Conservation (phyloP, 2,113 vertebrate species). For the Colossoma macropomum region DNA sequence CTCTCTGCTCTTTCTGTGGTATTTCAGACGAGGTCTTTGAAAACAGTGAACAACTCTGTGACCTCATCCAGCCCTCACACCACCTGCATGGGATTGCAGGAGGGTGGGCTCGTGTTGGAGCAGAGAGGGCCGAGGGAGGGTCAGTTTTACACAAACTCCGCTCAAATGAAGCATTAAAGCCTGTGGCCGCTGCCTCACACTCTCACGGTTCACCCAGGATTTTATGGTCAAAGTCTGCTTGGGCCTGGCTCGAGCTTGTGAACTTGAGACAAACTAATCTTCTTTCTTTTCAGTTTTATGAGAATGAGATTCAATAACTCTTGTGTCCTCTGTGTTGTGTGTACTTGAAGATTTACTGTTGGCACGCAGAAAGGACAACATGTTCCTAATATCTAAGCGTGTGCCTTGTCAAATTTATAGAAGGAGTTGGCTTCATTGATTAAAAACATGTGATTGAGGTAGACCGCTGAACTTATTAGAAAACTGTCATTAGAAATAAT, state of each 20-base stretch:
- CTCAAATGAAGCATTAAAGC: constrained; percentile 36
- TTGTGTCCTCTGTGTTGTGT: neutral
- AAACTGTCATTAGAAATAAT: too few species aligned
- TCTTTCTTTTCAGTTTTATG: neutral
- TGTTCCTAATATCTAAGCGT: neutral
- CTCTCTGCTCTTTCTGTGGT: constrained; percentile 49
- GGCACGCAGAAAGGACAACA: neutral
- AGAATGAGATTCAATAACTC: neutral
- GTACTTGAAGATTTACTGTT: neutral
- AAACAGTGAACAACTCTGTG: constrained; percentile 67
- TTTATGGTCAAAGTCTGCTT: constrained; percentile 2
- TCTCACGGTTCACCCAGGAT: constrained; percentile 16
- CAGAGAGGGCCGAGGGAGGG: constrained; percentile 6
- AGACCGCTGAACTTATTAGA: neutral
- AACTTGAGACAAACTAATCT: neutral
- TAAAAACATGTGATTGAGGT: neutral
- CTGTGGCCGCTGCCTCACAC: constrained; percentile 1
- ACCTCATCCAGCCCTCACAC: constrained; percentile 19
- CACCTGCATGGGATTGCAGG: constrained; percentile 27
- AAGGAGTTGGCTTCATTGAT: neutral
- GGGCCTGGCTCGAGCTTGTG: neutral
- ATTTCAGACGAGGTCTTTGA: constrained; percentile 67
- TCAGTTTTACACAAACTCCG: constrained; percentile 22
- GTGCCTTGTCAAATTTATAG: neutral
- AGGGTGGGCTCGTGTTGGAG: constrained; percentile 10